Evolutionary conservation across 2,797 vertebrate species (phyloP), one percentile per base, ranked within the genome.

Genomic region (Falco columbarius): DNA sequence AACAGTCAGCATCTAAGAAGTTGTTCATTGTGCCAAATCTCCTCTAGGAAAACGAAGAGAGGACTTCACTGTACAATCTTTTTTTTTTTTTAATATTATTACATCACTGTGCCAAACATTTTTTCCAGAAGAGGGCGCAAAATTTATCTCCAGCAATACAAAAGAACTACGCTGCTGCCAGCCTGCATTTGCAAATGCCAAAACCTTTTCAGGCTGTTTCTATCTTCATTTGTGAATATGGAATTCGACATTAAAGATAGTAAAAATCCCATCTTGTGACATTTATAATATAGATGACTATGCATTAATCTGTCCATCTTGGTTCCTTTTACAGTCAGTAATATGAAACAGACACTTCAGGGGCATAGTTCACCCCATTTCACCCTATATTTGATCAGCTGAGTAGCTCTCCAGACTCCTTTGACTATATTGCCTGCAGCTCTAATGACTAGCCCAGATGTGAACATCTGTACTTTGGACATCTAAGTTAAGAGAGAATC

Each of bases 111-210:
- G 77, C 19, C 94, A 72, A 90, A 52, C 15, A 26, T 52, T 77
- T 93, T 94, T 95, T 94, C 97, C 97, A 96, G 97, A 81, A 98
- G 97, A 94, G 95, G 97, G 98, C 87, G 58, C 93, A 97, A 88
- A 93, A 94, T 90, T 96, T 83, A 90, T 58, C 79, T 42, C 19
- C 23, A 23, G 26, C 42, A 49, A 26, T 58, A 67, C 26, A 54
- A 71, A 89, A 94, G n/a, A 42, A 61, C 30, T 6, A 5, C 1
- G 0, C 55, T 54, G 19, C 79, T 93, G 21, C 17, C 34, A n/a
- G 55, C 8, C 22, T 63, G 5, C 40, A 12, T n/a, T 90, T 85
- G 34, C 22, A 70, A 63, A 27, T 73, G 63, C 63, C 38, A 62
- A 85, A 87, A 93, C 3, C 3, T 79, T 70, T 84, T 63, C 63